Conservation (phyloP, 1,140 invertebrate species). For the Lepidurus apus region DNA sequence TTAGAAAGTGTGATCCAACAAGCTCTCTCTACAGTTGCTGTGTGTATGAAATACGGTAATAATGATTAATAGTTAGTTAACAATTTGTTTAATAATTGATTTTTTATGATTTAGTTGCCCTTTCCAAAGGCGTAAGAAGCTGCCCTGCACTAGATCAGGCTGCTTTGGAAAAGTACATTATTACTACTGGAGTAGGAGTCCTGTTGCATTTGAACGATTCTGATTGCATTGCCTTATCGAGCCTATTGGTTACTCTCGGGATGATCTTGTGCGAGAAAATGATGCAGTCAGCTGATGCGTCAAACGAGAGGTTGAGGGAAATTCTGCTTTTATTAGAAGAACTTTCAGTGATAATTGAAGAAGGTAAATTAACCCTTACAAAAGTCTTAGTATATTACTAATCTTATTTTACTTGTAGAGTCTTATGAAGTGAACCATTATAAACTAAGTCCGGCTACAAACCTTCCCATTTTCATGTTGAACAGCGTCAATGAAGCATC, state of each 20-base stretch:
- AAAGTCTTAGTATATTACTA: not conserved
- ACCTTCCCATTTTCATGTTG: not conserved
- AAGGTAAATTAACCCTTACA: not conserved
- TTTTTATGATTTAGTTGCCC: not conserved
- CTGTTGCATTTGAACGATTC: not conserved
- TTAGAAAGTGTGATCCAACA: not conserved
- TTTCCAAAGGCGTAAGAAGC: not conserved
- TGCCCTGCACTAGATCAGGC: not conserved
- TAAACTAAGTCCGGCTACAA: not conserved
- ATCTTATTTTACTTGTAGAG: not conserved
- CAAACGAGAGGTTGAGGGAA: not conserved
- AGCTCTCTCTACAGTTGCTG: not conserved
- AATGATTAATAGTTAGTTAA: not conserved
- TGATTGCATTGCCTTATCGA: not conserved
- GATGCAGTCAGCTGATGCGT: not conserved
- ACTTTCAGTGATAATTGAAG: not conserved
- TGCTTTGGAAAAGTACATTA: not conserved
- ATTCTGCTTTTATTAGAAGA: not conserved
- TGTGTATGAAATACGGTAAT: not conserved
- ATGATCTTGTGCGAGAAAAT: not conserved
- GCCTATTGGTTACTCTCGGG: not conserved
- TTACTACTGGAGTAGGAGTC: not conserved
- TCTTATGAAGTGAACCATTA: constrained; percentile 8
- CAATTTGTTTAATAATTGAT: not conserved
- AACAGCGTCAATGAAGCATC: not conserved